Evolutionary conservation across 2,113 vertebrate species (phyloP), one percentile per base, ranked within the genome.

Genomic region (Mesoclemmys tuberculata): DNA sequence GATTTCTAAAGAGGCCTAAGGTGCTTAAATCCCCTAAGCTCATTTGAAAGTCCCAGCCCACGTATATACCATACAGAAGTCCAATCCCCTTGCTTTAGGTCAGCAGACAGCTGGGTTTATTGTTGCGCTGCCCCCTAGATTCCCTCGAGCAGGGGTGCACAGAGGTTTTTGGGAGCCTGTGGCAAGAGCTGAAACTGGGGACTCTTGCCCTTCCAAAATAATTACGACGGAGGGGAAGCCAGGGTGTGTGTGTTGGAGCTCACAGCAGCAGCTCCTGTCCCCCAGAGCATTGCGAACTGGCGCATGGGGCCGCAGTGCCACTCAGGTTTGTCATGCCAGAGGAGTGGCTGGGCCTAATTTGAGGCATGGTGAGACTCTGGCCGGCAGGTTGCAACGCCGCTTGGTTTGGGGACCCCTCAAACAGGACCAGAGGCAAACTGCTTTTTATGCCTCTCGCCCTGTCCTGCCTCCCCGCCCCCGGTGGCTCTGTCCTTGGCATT

Each of bases 301-400:
- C 8, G 7, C 10, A 35, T 2, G 9, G 35, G 18, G 14, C 38
- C 64, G 0, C 35, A 68, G 35, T 1, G 14, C 35, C 19, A 38
- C 21, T 10, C 64, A 68, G 18, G 18, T 21, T 68, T 38, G 64
- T 29, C 35, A 6, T 35, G 14, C 13, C 14, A 14, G 16, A 16
- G 7, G 29, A 64, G 58, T 16, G 29, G 29, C 31, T 64, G 58
- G 58, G 58, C 31, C 31, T 31, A 64, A 29, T 64, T 35, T 64
- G 58, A 68, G 16, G 9, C 16, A 16, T 35, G 8, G 35, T 68
- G 35, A 21, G 35, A 21, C 18, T 8, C 64, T n/a, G 35, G n/a
- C 18, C n/a, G 6, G 35, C 64, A 68, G 35, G 64, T 22, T 35
- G 8, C 64, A 68, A 38, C 4, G 9, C 35, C 8, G 2, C 35